Conservation (phyloP, 2,888 invertebrate genomes). For the Thelaira solivaga region DNA sequence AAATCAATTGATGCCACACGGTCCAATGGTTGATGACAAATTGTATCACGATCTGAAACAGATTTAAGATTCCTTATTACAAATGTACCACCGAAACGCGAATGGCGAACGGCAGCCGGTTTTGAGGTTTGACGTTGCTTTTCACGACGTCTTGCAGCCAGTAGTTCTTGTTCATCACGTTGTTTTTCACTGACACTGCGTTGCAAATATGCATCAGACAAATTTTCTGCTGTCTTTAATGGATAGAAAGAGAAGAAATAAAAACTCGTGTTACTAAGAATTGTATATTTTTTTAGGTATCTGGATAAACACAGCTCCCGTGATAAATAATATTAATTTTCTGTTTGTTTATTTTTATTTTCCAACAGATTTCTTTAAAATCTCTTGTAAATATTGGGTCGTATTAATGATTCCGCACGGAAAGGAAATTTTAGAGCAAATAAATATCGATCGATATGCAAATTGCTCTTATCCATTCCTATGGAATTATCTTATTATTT, state of each 20-base stretch:
- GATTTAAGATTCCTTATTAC: conserved; percentile 95
- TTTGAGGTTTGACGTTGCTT: conserved; percentile 75
- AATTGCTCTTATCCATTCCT: too few species aligned
- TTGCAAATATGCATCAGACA: conserved; percentile 86
- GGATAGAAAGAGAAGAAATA: background rate
- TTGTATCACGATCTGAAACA: conserved; percentile 90
- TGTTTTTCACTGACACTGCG: conserved; percentile 88
- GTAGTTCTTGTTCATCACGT: conserved; percentile 88
- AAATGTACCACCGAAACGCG: conserved; percentile 95
- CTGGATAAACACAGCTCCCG: too few species aligned
- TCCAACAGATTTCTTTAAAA: too few species aligned
- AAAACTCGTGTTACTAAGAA: background rate
- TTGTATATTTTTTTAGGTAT: too few species aligned
- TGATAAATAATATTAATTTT: too few species aligned
- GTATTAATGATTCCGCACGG: too few species aligned
- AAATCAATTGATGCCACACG: conserved; percentile 88
- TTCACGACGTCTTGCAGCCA: conserved; percentile 86
- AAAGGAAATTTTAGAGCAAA: too few species aligned
- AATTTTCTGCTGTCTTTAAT: conserved; percentile 81
- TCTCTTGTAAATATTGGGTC: too few species aligned
- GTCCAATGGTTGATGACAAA: conserved; percentile 91
- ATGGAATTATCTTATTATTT: too few species aligned
- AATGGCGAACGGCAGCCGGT: conserved; percentile 81
- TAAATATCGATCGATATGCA: too few species aligned
- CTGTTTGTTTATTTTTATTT: too few species aligned